Evolutionary conservation across 2,797 vertebrate genomes (phyloP).

Genomic region (Amblyraja radiata): DNA sequence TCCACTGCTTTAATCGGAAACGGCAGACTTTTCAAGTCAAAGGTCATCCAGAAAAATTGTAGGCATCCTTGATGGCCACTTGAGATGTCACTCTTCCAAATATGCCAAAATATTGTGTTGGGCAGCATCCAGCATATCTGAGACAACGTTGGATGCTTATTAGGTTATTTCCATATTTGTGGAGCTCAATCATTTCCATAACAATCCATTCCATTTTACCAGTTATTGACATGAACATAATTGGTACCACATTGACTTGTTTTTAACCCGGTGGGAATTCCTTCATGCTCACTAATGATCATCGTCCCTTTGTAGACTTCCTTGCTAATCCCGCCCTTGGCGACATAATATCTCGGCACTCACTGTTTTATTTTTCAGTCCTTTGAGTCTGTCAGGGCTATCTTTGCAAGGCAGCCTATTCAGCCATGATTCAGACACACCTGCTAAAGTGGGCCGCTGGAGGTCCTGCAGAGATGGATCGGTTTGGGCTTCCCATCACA

Average conservation of each 20-base stretch:
- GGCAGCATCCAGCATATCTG: not conserved
- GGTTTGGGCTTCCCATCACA: not conserved
- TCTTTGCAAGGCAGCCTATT: not conserved
- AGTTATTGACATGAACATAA: not conserved
- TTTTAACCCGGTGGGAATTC: not conserved
- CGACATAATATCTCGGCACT: not conserved
- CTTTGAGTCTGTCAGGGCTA: not conserved
- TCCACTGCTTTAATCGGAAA: not conserved
- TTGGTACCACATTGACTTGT: conserved; percentile 5
- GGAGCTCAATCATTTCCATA: not conserved
- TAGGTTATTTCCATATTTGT: not conserved
- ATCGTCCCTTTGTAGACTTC: not conserved
- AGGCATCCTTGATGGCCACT: not conserved
- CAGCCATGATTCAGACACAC: not conserved
- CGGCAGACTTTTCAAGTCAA: not conserved
- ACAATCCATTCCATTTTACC: not conserved
- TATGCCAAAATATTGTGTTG: not conserved
- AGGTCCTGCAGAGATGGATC: not conserved
- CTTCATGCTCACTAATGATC: not conserved
- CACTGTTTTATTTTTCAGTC: not conserved
- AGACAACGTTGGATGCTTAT: not conserved
- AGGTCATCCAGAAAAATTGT: not conserved
- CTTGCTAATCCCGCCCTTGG: not conserved
- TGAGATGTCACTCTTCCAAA: not conserved
- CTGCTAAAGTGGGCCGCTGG: not conserved